Conservation (phyloP, 2,797 vertebrate genomes). For the Rousettus madagascariensis region DNA sequence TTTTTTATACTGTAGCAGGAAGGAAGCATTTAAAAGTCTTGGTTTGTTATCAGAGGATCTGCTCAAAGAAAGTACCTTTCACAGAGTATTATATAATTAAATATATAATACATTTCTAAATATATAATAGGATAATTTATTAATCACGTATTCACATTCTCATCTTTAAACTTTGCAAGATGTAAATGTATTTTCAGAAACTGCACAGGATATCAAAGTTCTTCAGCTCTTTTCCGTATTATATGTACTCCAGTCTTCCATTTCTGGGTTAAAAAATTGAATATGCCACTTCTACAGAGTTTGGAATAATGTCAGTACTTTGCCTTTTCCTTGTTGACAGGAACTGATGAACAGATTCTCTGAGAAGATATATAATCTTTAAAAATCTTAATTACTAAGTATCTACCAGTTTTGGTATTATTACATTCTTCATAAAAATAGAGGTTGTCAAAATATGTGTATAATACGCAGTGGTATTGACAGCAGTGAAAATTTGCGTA, state of each 20-base stretch:
- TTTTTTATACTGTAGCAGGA: neutral
- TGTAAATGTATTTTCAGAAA: slow-evolving; percentile 34
- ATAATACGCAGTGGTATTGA: neutral
- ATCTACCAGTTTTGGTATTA: neutral
- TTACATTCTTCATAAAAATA: neutral
- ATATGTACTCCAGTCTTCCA: neutral
- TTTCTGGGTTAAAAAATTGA: neutral
- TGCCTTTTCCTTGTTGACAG: neutral
- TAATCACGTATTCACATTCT: neutral
- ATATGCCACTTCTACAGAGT: neutral
- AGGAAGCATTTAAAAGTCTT: neutral
- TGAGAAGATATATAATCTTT: neutral
- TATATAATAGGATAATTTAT: neutral
- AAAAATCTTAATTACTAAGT: neutral
- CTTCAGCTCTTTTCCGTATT: neutral
- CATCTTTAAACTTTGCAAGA: neutral
- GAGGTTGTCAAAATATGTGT: neutral
- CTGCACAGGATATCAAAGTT: neutral
- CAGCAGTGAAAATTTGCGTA: neutral
- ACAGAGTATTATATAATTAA: slow-evolving; percentile 1
- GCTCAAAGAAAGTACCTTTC: neutral
- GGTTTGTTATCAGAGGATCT: neutral
- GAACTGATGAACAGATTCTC: slow-evolving; percentile 16
- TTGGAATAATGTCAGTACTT: neutral
- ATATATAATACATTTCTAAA: neutral